phyloP scores from a whole-genome alignment of 1,140 invertebrate genomes.

The Pseudobourletiella spinata region DNA sequence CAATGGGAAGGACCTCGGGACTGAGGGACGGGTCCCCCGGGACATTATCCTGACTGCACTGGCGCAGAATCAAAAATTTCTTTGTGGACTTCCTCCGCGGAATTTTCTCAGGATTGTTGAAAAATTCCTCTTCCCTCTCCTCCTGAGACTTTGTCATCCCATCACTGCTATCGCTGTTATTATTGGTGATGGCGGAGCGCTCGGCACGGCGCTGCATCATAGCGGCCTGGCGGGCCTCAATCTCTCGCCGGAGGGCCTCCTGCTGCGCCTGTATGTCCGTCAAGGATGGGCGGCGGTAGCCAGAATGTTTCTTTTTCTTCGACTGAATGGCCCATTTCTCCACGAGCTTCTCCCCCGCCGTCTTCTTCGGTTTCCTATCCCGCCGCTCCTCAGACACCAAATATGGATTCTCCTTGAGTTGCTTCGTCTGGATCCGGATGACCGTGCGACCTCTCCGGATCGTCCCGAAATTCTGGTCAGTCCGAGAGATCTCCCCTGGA shows the following conservation, averaged over 20 bases:
- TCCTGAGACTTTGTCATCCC: background rate
- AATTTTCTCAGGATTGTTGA: background rate
- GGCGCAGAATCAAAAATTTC: background rate
- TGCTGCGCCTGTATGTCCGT: conserved; percentile 25
- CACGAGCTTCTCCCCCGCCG: conserved; percentile 33
- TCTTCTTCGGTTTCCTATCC: conserved; percentile 29
- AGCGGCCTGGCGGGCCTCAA: conserved; percentile 37
- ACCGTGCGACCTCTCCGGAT: conserved; percentile 60
- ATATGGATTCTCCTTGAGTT: conserved; percentile 44
- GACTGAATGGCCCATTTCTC: conserved; percentile 36
- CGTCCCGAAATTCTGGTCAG: conserved; percentile 41
- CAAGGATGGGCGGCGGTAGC: conserved; percentile 27
- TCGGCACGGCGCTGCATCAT: background rate
- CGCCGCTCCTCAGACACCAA: conserved; percentile 20
- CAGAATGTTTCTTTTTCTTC: conserved; percentile 29
- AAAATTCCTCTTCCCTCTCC: background rate
- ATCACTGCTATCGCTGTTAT: background rate
- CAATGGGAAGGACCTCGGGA: background rate
- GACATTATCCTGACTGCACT: background rate
- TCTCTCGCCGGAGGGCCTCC: conserved; percentile 20
- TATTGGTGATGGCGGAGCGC: background rate
- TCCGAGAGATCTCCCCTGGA: conserved; percentile 4
- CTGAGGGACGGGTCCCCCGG: background rate
- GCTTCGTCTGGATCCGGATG: conserved; percentile 55
- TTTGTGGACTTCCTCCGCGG: conserved; percentile 7